Evolutionary conservation across 2,797 vertebrate species (phyloP).

Genomic region (Smutsia gigantea): DNA sequence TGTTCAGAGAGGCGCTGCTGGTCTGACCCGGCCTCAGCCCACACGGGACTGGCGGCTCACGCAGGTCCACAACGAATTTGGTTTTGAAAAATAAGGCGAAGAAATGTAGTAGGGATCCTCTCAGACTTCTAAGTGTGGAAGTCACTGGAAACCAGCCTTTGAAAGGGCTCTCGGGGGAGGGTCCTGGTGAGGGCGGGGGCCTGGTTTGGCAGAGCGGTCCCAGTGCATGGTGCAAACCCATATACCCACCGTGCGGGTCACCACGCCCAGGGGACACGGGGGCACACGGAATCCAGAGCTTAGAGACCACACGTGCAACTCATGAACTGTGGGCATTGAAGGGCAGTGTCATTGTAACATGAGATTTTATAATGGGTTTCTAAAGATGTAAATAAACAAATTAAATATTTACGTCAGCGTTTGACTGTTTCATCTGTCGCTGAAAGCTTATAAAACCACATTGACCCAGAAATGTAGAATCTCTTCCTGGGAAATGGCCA

Average conservation of each 20-base stretch:
- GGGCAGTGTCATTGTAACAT: accelerated
- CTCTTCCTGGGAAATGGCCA: neutral
- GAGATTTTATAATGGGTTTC: neutral
- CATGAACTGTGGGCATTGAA: too few species aligned
- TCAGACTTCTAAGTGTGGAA: neutral
- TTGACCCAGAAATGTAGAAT: neutral
- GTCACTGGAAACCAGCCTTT: neutral
- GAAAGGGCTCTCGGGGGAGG: too few species aligned
- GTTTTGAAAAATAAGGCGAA: neutral
- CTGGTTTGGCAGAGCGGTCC: too few species aligned
- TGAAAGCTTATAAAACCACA: neutral
- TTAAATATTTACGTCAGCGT: neutral
- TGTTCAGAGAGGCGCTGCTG: neutral
- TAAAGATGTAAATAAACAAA: neutral
- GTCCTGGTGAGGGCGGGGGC: accelerated
- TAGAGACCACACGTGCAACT: accelerated
- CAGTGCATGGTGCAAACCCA: neutral
- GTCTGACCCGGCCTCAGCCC: neutral
- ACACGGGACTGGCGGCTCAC: neutral
- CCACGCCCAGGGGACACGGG: neutral
- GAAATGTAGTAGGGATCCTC: neutral
- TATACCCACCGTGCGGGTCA: neutral
- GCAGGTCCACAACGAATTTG: neutral
- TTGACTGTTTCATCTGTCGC: neutral
- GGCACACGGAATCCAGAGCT: too few species aligned